A percentile compares a stretch with the other conserved stretches of the same genome.
phyloP scores from a whole-genome alignment of 1,140 invertebrate genomes.

The Procambarus virginalis region DNA sequence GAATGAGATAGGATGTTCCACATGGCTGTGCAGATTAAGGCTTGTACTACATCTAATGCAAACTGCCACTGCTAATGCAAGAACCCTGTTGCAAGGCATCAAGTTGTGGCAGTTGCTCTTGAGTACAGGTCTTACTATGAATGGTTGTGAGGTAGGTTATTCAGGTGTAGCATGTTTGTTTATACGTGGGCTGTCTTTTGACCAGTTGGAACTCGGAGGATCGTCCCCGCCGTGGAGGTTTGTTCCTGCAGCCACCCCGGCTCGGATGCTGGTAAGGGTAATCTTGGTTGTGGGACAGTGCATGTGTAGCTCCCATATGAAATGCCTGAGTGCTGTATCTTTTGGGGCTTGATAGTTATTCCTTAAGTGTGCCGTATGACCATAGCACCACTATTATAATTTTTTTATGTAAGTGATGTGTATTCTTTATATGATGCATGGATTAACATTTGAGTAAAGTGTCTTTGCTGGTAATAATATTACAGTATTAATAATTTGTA shows the following conservation, averaged over 20 bases:
- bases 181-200: constrained; percentile 7
- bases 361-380: not conserved
- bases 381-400: not conserved
- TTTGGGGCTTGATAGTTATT: not conserved
- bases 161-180: not conserved
- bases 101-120: not conserved
- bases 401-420: not conserved
- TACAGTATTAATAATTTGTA: too few species aligned
- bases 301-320: not conserved
- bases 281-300: constrained; percentile 2
- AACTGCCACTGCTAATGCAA: not conserved
- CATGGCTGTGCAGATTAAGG: not conserved
- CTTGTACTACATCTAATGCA: not conserved
- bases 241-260: constrained; percentile 70
- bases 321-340: not conserved
- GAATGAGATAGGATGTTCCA: not conserved
- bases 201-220: constrained; percentile 69
- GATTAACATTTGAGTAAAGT: too few species aligned
- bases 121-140: not conserved
- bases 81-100: not conserved
- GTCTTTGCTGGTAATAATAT: too few species aligned
- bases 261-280: constrained; percentile 66
- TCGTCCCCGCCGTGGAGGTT: constrained; percentile 73
- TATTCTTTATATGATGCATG: too few species aligned
- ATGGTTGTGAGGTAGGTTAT: not conserved